These are phyloP conservation scores for Macrotus californicus DNA, from an alignment of 2,113 vertebrate genomes.

Conservation along the genomic window DNA sequence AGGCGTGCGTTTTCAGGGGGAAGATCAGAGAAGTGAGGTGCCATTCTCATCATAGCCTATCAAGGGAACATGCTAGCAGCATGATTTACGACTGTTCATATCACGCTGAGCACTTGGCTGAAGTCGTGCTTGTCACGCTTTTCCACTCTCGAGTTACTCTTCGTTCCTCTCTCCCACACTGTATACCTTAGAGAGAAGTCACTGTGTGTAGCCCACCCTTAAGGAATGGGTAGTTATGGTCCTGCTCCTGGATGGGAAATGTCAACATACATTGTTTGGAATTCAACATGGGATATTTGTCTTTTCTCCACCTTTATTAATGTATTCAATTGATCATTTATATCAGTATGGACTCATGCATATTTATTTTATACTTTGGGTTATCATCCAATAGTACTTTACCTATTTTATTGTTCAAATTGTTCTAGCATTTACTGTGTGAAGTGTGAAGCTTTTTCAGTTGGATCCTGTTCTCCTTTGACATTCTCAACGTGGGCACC, in stretches of 20 bases:
- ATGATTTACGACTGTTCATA: not conserved
- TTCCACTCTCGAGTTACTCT: not conserved
- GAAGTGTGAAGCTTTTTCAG: not conserved
- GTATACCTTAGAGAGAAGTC: not conserved
- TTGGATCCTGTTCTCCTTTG: not conserved
- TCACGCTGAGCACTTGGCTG: not conserved
- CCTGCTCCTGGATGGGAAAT: not conserved
- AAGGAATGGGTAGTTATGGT: not conserved
- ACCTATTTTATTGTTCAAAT: not conserved
- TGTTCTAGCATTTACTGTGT: not conserved
- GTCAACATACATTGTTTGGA: not conserved
- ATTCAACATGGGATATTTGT: not conserved
- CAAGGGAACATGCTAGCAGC: not conserved
- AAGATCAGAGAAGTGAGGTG: not conserved
- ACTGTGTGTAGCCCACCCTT: not conserved
- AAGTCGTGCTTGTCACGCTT: not conserved
- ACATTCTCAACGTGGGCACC: not conserved
- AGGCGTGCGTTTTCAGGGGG: not conserved
- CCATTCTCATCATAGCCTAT: not conserved
- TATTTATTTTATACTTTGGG: not conserved
- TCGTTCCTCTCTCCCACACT: not conserved
- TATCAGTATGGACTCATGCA: not conserved
- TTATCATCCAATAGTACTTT: not conserved
- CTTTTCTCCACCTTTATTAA: not conserved
- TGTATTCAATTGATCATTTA: not conserved